Conservation (phyloP, 2,113 vertebrate species). For the Paramormyrops kingsleyae region DNA sequence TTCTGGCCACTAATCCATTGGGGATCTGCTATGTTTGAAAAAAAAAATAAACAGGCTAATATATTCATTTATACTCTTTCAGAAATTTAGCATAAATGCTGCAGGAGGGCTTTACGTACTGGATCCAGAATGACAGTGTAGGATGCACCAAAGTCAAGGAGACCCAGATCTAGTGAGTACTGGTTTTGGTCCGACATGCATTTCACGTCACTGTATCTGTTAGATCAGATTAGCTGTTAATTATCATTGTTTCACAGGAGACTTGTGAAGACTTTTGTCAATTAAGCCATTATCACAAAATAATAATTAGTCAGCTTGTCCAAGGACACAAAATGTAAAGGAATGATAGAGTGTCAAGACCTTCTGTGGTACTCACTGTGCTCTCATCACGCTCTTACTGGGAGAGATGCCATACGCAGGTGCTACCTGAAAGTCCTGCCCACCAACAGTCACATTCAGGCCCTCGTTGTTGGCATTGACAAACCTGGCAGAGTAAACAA, state of each 20-base stretch:
- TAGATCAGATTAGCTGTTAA: not conserved
- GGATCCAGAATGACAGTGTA: constrained; percentile 73
- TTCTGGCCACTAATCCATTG: constrained; percentile 37
- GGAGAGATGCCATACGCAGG: constrained; percentile 54
- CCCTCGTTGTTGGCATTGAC: constrained; percentile 64
- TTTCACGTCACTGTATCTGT: constrained; percentile 51
- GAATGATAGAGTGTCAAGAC: too few species aligned
- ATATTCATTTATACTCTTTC: not conserved
- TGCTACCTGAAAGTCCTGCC: constrained; percentile 35
- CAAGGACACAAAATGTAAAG: not conserved
- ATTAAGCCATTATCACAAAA: not conserved
- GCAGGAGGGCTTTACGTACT: constrained; percentile 52
- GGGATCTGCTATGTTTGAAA: constrained; percentile 47
- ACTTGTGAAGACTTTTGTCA: not conserved
- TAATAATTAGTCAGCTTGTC: not conserved
- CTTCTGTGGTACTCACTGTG: constrained; percentile 65
- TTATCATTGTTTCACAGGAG: not conserved
- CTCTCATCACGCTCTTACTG: constrained; percentile 55
- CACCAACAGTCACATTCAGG: constrained; percentile 60
- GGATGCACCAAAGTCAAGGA: constrained; percentile 77
- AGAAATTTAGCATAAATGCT: not conserved
- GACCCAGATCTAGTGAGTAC: constrained; percentile 66
- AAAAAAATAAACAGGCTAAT: not conserved
- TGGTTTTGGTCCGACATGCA: constrained; percentile 43
- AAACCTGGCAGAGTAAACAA: constrained; percentile 63